Conservation (phyloP, 2,888 invertebrate genomes). For the Caenorhabditis sp. region DNA sequence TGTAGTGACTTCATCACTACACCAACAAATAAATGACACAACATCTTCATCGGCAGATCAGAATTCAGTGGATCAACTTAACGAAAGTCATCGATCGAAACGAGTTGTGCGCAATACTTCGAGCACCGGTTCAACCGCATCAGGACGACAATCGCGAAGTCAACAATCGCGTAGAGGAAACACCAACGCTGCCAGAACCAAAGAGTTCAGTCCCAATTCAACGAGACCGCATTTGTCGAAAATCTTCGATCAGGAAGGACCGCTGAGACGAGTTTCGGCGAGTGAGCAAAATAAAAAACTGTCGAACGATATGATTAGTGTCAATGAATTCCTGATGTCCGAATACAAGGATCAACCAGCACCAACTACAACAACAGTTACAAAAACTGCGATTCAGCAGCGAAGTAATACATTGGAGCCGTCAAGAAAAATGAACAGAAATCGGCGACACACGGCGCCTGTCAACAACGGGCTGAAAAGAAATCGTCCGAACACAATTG, state of each 20-base stretch:
- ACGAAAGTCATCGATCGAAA: not conserved
- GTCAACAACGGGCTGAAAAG: slow-evolving; percentile 29
- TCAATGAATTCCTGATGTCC: slow-evolving; percentile 21
- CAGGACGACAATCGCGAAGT: slow-evolving; percentile 32
- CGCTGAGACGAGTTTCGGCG: slow-evolving; percentile 23
- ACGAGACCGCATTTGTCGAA: slow-evolving; percentile 11
- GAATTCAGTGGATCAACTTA: not conserved
- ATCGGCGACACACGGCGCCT: slow-evolving; percentile 35
- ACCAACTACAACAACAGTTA: not conserved
- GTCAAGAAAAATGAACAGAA: not conserved
- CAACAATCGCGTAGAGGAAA: slow-evolving; percentile 27
- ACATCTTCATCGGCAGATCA: slow-evolving; percentile 12
- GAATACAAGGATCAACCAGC: slow-evolving; percentile 8
- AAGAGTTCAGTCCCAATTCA: no score
- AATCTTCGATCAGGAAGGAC: slow-evolving; percentile 16
- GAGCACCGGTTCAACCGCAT: slow-evolving; percentile 25
- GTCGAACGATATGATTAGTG: slow-evolving; percentile 31
- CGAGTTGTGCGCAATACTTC: slow-evolving; percentile 2
- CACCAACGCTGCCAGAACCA: slow-evolving; percentile 20
- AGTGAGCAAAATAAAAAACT: slow-evolving; percentile 32
- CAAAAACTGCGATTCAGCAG: not conserved
- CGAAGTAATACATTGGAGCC: slow-evolving; percentile 3
- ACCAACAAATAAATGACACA: slow-evolving; percentile 9
- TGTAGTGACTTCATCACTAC: not conserved
- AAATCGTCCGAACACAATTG: slow-evolving; percentile 45